Evolutionary conservation across 2,888 invertebrate species (phyloP), one percentile per base, ranked within the genome.

Genomic region (Tricholauxania praeusta): DNA sequence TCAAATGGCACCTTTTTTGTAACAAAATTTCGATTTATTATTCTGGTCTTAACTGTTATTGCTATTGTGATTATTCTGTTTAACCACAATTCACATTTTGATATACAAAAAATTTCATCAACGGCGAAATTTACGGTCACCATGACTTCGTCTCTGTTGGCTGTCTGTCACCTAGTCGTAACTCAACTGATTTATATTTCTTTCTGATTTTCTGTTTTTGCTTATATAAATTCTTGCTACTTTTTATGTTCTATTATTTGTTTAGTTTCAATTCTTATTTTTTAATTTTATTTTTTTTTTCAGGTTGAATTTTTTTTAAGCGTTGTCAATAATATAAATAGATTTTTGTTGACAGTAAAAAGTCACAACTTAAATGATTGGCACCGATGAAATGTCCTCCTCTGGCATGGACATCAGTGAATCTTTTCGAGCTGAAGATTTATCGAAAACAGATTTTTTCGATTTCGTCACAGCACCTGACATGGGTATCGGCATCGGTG

Each of bases 361-460:
- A 17, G 17, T 12, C 47, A 7, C 15, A 8, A 63, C 15, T 68
- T 80, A 78, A 82, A 86, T 87, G 86, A 87, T 87, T 80, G 87
- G 86, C 80, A 86, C 86, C 75, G 86, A 87, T 84, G 87, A 86
- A 79, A 86, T 87, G 85, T 85, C 87, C 80, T 85, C 87, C 80
- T 84, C 86, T 81, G 87, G 87, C 90, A 94, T 94, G 94, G 94
- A 94, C 90, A 92, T 95, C 88, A 93, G 93, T 88, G 93, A 94
- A 90, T 90, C 92, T 81, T 92, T 92, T 87, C 90, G 91, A 80
- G 91, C 93, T 86, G 93, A 94, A 88, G 94, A 95, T 89, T 90
- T 95, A 88, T 92, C 93, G 82, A 94, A 95, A 89, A 93, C 94
- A 80, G 95, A 95, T 89, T 95, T 95, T 89, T 95, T 95, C 89